Evolutionary conservation across 2,888 invertebrate genomes (phyloP), one percentile per base, ranked within the genome.

Genomic region (Iphiclides podalirius): DNA sequence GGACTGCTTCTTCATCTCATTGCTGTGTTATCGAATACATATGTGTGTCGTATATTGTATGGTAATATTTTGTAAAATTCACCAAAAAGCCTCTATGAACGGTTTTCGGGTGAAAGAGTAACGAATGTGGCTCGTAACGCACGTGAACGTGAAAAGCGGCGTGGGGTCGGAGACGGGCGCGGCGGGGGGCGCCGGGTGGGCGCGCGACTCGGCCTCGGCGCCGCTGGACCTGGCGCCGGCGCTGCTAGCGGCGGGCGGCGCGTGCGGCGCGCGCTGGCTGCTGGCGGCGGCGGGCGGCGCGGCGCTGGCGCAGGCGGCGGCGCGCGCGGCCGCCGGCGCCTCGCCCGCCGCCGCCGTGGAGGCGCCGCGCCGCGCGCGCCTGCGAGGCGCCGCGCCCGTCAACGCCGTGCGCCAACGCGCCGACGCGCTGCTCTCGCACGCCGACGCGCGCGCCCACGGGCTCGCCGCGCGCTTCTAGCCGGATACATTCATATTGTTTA

Each of bases 391-490:
- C 63, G 77, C 87, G 46, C 92, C 93, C 55, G 90, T 92, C 49
- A 94, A 94, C 82, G 85, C 92, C 47, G 91, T 94, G 50, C 90
- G 91, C 64, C 93, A 94, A 80, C 67, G 79, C 15, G 91, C 83
- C 50, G 93, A 94, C 76, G 85, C 80, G 48, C 85, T 94, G 53
- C 82, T 86, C 53, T 93, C 93, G 52, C 93, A 94, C 76, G 93
- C 94, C 2, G 94, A 94, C 75, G 92, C 93, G 61, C 89, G 94
- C 68, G 94, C 93, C 52, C 93, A 91, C 11, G 94, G 94, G 1
- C 84, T 92, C 58, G 91, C 93, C 37, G 92, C 91, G 47, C 86
- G 93, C 63, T 93, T 92, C 74, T 91, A 70, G 79, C 12, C 36
- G 37, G 8, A 13, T 20, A 11, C 7, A 43, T 13, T 43, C 4